Base-by-base conservation (phyloP, 1,140 invertebrate species). In the Delia radicum region DNA sequence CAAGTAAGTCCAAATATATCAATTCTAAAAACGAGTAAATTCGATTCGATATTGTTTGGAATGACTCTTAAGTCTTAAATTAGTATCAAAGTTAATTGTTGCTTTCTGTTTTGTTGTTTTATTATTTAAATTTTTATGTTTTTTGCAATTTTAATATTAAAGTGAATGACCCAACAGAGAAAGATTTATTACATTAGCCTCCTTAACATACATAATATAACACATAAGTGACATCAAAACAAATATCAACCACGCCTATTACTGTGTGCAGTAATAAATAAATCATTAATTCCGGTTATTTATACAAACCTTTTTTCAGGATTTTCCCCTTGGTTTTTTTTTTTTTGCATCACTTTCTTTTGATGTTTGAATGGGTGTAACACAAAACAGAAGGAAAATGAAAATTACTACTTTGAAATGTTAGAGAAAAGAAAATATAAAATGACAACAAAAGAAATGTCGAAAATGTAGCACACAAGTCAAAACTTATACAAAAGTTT, bases 371-470 rank as follows among this genome's bases (percentile, higher is more conserved):
- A 55, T 55, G 46, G 46, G 46, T 55, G 46, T 55, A 55, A 55
- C 46, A 55, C 7, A 21, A n/a, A n/a, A n/a, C 21, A 18, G 46
- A 55, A 55, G 46, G 21, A 55, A 21, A 21, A 18, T 18, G 46
- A 55, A 55, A 55, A 55, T 55, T 55, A 55, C n/a, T 55, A 55
- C 46, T 55, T 55, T 55, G 46, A 18, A 7, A 15, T 21, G 46
- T 21, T 55, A 55, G 7, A 55, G 7, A 55, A 55, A 55, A 18
- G 46, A 15, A 55, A 55, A 55, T 55, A 18, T 55, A 21, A 55
- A 55, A 55, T 55, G 46, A 55, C 46, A 55, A 55, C 46, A 55
- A 55, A 55, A 55, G 46, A 55, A 55, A 55, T 55, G 46, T 55
- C 46, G 46, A 55, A 55, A 55, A 18, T 55, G 46, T 55, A 21